Evolutionary conservation across 2,797 vertebrate genomes (phyloP).

Genomic region (Apogon talboti): DNA sequence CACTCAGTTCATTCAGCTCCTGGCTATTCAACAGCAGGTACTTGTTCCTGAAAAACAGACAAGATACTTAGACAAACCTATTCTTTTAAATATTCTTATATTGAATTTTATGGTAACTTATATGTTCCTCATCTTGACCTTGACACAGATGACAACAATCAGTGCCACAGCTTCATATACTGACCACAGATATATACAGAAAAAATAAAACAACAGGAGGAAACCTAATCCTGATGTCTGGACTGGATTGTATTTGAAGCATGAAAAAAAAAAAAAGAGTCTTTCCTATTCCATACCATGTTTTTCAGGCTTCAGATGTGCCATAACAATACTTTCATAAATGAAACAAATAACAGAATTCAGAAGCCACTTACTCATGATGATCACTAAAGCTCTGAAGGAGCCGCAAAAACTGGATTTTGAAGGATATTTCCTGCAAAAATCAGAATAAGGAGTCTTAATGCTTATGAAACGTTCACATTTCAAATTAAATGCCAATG

Average conservation of each 20-base stretch:
- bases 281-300: no score
- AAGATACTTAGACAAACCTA: background rate
- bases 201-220: background rate
- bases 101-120: no score
- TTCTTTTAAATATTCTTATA: no score
- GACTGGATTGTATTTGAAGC: no score
- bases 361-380: slow-evolving; percentile 90
- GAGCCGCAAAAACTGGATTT: slow-evolving; percentile 97
- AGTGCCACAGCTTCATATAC: no score
- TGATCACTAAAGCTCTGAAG: slow-evolving; percentile 99
- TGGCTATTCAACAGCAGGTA: slow-evolving; percentile 96
- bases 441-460: slow-evolving; percentile 13
- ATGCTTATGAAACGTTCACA: background rate
- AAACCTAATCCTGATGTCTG: no score
- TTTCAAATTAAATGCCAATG: background rate
- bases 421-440: slow-evolving; percentile 95
- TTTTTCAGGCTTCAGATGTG: no score
- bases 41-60: slow-evolving; percentile 89
- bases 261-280: no score
- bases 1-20: slow-evolving; percentile 96
- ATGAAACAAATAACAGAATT: background rate
- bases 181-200: background rate
- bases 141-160: no score
- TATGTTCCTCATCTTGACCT: no score
- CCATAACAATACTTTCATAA: no score